Conservation (phyloP, 2,888 invertebrate genomes). For the Aelia acuminata region DNA sequence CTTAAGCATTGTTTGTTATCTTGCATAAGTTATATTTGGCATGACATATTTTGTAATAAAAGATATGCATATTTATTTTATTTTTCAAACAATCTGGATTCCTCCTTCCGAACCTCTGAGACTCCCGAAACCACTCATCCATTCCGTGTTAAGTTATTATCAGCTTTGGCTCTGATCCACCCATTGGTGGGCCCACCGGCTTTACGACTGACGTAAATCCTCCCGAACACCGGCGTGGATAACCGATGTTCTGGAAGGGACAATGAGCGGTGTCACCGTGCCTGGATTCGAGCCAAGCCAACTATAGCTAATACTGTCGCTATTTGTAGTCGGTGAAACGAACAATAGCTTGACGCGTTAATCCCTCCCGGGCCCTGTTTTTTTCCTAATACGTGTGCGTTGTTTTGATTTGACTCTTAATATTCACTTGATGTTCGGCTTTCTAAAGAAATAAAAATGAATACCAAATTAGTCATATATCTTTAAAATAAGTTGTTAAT, state of each 20-base stretch:
- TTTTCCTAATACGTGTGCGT: neutral
- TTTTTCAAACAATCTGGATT: neutral
- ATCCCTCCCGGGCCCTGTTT: neutral
- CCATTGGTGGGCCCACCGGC: neutral
- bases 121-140: neutral
- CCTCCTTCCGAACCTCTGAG: neutral
- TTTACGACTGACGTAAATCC: constrained; percentile 33
- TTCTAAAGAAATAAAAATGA: neutral
- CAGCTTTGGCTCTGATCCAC: constrained; percentile 25
- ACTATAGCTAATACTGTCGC: constrained; percentile 40
- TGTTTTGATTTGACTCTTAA: neutral
- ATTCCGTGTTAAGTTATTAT: constrained; percentile 19
- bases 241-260: constrained; percentile 24
- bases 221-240: neutral
- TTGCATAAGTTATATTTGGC: neutral
- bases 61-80: neutral
- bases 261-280: constrained; percentile 26
- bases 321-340: constrained; percentile 33
- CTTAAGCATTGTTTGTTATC: no score
- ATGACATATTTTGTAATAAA: neutral
- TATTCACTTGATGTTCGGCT: neutral
- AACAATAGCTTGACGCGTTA: neutral
- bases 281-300: constrained; percentile 35
- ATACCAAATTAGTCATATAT: no score
- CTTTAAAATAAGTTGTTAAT: no score